Conservation (phyloP, 2,888 invertebrate genomes). For the Tetragonula carbonaria region DNA sequence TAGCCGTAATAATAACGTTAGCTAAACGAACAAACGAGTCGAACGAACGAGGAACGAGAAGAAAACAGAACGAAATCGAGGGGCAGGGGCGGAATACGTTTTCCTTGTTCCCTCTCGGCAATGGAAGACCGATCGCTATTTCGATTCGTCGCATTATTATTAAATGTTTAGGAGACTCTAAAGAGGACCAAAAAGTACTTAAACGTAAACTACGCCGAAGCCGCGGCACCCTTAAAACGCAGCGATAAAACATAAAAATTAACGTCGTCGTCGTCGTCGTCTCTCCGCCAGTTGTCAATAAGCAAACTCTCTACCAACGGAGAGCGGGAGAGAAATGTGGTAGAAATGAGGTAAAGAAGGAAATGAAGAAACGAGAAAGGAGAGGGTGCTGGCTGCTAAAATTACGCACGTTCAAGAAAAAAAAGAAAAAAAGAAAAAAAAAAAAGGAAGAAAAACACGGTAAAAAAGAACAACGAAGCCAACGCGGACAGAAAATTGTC, state of each 20-base stretch:
- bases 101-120: background rate
- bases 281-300: slow-evolving; percentile 59
- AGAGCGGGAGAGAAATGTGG: slow-evolving; percentile 1
- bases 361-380: background rate
- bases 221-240: slow-evolving; percentile 35
- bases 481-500: slow-evolving; percentile 61
- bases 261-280: slow-evolving; percentile 38
- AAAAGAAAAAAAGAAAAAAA: too few relatives aligned
- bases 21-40: slow-evolving; percentile 9
- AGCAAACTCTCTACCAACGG: slow-evolving; percentile 10
- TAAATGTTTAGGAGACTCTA: slow-evolving; percentile 68
- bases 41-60: background rate
- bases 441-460: slow-evolving; percentile 41
- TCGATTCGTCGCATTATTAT: slow-evolving; percentile 52
- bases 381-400: slow-evolving; percentile 34
- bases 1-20: slow-evolving; percentile 18
- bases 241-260: slow-evolving; percentile 40
- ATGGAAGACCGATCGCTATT: slow-evolving; percentile 28
- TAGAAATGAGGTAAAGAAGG: background rate
- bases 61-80: background rate
- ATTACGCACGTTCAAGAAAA: slow-evolving; percentile 50
- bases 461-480: slow-evolving; percentile 68
- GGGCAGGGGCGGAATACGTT: background rate
- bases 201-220: slow-evolving; percentile 61
- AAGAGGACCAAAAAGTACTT: slow-evolving; percentile 72